Conservation (phyloP, 2,888 invertebrate genomes). For the Halocaridina rubra region DNA sequence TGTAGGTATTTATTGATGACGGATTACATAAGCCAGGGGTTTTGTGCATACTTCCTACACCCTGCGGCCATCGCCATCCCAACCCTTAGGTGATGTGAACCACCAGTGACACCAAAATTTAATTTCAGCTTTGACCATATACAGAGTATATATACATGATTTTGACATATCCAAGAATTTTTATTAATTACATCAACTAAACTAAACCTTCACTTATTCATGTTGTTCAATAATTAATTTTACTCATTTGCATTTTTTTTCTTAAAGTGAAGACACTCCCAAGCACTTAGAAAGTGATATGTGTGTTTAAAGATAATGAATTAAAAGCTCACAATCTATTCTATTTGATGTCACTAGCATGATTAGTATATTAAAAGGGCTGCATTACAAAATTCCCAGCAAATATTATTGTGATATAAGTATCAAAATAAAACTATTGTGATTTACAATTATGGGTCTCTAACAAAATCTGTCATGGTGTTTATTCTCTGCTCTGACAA, state of each 20-base stretch:
- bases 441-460: conserved; percentile 34
- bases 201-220: no score
- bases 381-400: conserved; percentile 56
- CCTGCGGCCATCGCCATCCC: conserved; percentile 59
- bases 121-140: no score
- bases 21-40: conserved; percentile 59
- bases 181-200: no score
- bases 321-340: no score
- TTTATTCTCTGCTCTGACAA: no score
- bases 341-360: conserved; percentile 20
- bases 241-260: no score
- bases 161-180: no score
- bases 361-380: conserved; percentile 38
- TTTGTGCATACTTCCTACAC: conserved; percentile 61
- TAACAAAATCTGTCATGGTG: conserved; percentile 37
- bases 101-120: conserved; percentile 29
- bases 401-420: conserved; percentile 49
- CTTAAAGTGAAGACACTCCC: no score
- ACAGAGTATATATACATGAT: no score
- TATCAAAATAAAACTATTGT: conserved; percentile 59
- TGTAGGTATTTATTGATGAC: conserved; percentile 60
- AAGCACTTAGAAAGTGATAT: no score
- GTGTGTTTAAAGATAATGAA: no score
- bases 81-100: conserved; percentile 34
- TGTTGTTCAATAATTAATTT: no score